These are phyloP conservation scores for Ictalurus punctatus DNA, from an alignment of 2,113 vertebrate genomes.

Conservation along the genomic window DNA sequence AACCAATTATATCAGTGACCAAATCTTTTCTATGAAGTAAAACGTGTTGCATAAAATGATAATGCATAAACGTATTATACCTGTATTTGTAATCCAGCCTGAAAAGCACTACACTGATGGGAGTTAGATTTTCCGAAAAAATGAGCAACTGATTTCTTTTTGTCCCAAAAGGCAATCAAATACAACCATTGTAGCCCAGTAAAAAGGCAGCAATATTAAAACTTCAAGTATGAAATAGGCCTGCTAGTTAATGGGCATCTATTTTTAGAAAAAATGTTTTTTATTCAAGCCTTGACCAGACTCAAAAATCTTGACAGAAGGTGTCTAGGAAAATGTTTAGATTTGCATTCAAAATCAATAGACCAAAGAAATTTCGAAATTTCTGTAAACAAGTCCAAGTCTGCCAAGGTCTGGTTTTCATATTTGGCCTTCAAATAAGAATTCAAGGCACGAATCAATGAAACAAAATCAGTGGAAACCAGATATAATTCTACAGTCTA, in stretches of 20 bases:
- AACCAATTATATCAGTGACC: not conserved
- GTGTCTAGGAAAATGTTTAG: slow-evolving; percentile 13
- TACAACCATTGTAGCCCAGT: slow-evolving; percentile 23
- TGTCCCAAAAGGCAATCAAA: slow-evolving; percentile 67
- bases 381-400: not conserved
- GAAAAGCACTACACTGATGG: not conserved
- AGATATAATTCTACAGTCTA: not conserved
- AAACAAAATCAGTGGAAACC: not conserved
- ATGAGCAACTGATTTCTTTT: not conserved
- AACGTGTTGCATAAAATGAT: not conserved
- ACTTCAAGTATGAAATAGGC: not conserved
- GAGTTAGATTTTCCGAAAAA: slow-evolving; percentile 1
- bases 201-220: slow-evolving; percentile 28
- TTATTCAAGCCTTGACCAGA: not conserved
- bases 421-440: not conserved
- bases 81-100: slow-evolving; percentile 14
- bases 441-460: not conserved
- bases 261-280: not conserved
- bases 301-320: not conserved
- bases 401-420: not conserved
- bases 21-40: not conserved
- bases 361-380: slow-evolving; percentile 67
- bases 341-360: slow-evolving; percentile 50
- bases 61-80: not conserved
- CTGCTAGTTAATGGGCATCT: slow-evolving; percentile 14